phyloP scores from a whole-genome alignment of 2,113 vertebrate genomes.

The Hippocampus mohnikei region DNA sequence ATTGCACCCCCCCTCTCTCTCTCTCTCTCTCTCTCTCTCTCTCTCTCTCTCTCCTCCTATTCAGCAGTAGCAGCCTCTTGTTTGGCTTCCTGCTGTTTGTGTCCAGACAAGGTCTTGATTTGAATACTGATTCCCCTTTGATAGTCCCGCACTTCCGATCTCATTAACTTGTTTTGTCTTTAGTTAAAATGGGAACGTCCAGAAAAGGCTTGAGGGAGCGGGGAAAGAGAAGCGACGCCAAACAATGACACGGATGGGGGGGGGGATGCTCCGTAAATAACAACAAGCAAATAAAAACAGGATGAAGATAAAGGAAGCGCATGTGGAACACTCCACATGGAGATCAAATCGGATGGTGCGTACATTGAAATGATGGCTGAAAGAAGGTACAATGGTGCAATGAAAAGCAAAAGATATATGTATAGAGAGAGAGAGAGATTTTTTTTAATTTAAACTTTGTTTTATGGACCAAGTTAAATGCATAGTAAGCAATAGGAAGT shows the following conservation, averaged over 20 bases:
- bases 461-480: neutral
- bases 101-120: slow-evolving; percentile 70
- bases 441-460: too few species aligned
- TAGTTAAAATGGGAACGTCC: slow-evolving; percentile 61
- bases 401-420: neutral
- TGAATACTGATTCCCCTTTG: slow-evolving; percentile 73
- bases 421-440: too few species aligned
- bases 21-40: slow-evolving; percentile 12
- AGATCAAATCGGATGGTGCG: neutral
- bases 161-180: slow-evolving; percentile 90
- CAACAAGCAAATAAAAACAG: slow-evolving; percentile 67
- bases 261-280: slow-evolving; percentile 56
- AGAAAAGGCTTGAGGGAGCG: slow-evolving; percentile 46
- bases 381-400: neutral
- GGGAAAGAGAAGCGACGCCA: slow-evolving; percentile 33
- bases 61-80: slow-evolving; percentile 57
- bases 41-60: slow-evolving; percentile 54
- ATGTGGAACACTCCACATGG: slow-evolving; percentile 14
- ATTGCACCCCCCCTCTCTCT: slow-evolving; percentile 15
- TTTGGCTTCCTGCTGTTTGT: slow-evolving; percentile 76
- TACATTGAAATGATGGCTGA: neutral
- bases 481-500: neutral
- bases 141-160: slow-evolving; percentile 81
- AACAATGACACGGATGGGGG: slow-evolving; percentile 48
- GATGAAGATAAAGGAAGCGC: slow-evolving; percentile 51